A percentile compares a stretch with the other conserved stretches of the same genome.
phyloP scores from a whole-genome alignment of 2,113 vertebrate genomes.

The Thomomys bottae region DNA sequence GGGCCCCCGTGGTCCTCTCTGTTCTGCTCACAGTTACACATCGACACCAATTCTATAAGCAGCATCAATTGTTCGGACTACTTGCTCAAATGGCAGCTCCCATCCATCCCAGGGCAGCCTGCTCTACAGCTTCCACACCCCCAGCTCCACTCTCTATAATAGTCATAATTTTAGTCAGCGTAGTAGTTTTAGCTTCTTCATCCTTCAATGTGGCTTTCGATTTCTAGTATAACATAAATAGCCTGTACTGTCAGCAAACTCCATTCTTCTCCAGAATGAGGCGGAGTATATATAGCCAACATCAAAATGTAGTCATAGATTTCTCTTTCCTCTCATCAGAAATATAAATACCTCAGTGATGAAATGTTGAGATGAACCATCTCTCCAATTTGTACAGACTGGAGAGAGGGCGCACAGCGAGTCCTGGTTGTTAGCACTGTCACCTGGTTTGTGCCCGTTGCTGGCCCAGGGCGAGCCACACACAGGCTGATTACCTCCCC shows the following conservation, averaged over 20 bases:
- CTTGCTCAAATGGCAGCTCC: not conserved
- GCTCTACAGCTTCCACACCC: not conserved
- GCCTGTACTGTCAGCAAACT: not conserved
- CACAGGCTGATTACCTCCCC: accelerated
- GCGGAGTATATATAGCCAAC: not conserved
- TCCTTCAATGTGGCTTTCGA: not conserved
- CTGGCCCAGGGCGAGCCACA: not conserved
- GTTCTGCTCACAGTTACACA: not conserved
- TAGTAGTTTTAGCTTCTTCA: not conserved
- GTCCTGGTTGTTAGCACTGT: not conserved
- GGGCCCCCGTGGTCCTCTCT: not conserved
- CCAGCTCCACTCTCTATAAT: not conserved
- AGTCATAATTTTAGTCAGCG: not conserved
- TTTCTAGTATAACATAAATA: not conserved
- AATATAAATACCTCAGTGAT: not conserved
- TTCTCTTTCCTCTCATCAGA: not conserved
- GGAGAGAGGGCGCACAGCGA: not conserved
- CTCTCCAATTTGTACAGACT: not conserved
- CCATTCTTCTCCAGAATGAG: slow-evolving; percentile 19
- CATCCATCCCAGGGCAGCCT: not conserved
- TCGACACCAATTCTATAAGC: not conserved
- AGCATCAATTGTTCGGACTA: not conserved
- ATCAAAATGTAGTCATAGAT: slow-evolving; percentile 6
- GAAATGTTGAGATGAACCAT: not conserved
- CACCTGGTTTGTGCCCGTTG: not conserved